Base-by-base conservation (phyloP, 2,888 invertebrate species). In the Antheraea yamamai region DNA sequence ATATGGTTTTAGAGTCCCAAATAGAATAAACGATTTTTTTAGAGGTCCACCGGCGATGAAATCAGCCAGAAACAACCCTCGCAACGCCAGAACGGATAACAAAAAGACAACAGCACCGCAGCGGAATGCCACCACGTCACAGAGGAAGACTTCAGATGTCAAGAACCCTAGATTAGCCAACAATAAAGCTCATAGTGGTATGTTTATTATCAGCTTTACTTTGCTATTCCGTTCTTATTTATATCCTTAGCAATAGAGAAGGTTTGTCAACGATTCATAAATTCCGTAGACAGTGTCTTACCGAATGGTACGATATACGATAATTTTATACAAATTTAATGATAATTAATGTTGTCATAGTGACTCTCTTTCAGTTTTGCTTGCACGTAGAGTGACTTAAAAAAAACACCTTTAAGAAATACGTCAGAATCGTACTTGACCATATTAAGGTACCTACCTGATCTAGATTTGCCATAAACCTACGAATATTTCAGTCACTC, bases 111-210 rank as follows among this genome's bases (percentile, higher is more conserved):
- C 88, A 14, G 79, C 88, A 0, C 86, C 79, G 68, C 84, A 85
- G 55, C 84, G 92, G 52, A 90, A 88, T 81, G 87, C 95, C 30
- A 89, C 93, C 78, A 89, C 93, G 26, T 92, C 94, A 47, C 91
- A 93, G 77, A 81, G 94, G 77, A 93, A 89, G 81, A 87, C 91
- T 0, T 90, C 92, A 0, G 95, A 94, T 80, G 87, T 88, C 23
- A 88, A 89, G 79, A 92, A 93, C 79, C 91, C 94, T 12, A 92
- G 89, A 78, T 80, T 87, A 75, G 87, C 88, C 61, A 81, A 84
- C 4, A 91, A 86, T 77, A 94, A 93, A 78, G 89, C 90, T 77
- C 92, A 93, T 78, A 94, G 93, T 85, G 93, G 94, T 94, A 71
- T 84, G 91, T 84, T 10, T 26, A 30, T 61, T 8, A 61, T 10